Conservation (phyloP, 37 sponge, comb jelly and placozoan species). For the Hormiphora californensis region DNA sequence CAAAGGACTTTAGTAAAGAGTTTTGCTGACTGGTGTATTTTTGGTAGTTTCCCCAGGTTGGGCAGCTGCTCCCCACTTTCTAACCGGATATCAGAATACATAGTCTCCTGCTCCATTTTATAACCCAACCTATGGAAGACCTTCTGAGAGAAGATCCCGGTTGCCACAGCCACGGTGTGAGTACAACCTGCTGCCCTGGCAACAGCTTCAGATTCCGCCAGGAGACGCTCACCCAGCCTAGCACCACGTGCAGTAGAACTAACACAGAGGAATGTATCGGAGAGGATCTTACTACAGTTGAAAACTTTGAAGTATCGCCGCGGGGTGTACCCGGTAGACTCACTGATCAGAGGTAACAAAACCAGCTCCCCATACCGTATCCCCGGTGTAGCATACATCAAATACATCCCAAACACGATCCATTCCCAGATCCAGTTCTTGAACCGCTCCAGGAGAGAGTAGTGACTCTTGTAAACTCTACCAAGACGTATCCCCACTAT, state of each 20-base stretch:
- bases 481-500: constrained; percentile 3
- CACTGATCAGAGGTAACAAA: not conserved
- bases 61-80: not conserved
- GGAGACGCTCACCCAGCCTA: not conserved
- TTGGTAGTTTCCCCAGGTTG: no score
- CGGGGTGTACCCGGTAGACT: not conserved
- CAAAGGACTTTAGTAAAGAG: no score
- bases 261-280: not conserved
- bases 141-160: not conserved
- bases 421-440: no score
- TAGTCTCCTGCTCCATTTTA: not conserved
- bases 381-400: no score
- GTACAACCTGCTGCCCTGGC: constrained; percentile 14
- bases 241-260: not conserved
- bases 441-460: no score
- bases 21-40: no score
- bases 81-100: constrained; percentile 1
- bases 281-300: not conserved
- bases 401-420: no score
- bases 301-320: not conserved
- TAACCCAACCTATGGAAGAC: constrained; percentile 16
- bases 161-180: not conserved
- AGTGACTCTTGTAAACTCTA: not conserved
- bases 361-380: no score
- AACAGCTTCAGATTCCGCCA: constrained; percentile 20